Base-by-base conservation (phyloP, 1,140 invertebrate species). In the Drosophila ironensis region DNA sequence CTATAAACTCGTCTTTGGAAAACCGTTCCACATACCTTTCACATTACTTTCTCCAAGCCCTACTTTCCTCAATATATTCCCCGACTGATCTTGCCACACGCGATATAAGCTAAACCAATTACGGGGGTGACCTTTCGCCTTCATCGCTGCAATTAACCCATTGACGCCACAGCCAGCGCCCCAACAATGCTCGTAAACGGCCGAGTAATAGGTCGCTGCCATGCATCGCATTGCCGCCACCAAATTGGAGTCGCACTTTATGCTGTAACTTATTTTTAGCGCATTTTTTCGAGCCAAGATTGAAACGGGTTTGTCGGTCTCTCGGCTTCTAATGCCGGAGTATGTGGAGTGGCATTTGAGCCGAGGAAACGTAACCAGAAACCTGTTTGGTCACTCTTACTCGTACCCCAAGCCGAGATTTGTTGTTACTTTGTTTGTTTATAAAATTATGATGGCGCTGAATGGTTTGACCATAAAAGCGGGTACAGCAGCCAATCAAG, bases 211-310 rank as follows among this genome's bases (percentile, higher is more conserved):
- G 35, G 45, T 60, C 28, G 24, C 30, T 46, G 16, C 68, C 53
- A 14, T 6, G 38, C 41, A 61, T 46, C 38, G 28, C 38, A 59
- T 24, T 28, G 25, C 19, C n/a, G n/a, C 50, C 22, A 61, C 16
- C 67, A 48, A 64, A 61, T 73, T 51, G 35, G 41, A 77, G 56
- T 76, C 42, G 54, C 57, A 57, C 27, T 72, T 63, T 35, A 69
- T 78, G 78, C 73, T 78, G 73, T 82, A 82, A 82, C 78, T 84
- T 82, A 77, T 84, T 84, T 84, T 84, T 84, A 82, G 78, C 73
- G 61, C 75, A 61, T 64, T 69, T 73, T 73, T 40, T 70, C n/a
- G 25, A 71, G 30, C 14, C 67, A 45, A 11, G 19, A 19, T 45
- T 42, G 27, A 82, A 82, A 82, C 78, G 63, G 70, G 78, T 82